phyloP scores from a whole-genome alignment of 2,888 invertebrate species.

The Halictus quadricinctus region DNA sequence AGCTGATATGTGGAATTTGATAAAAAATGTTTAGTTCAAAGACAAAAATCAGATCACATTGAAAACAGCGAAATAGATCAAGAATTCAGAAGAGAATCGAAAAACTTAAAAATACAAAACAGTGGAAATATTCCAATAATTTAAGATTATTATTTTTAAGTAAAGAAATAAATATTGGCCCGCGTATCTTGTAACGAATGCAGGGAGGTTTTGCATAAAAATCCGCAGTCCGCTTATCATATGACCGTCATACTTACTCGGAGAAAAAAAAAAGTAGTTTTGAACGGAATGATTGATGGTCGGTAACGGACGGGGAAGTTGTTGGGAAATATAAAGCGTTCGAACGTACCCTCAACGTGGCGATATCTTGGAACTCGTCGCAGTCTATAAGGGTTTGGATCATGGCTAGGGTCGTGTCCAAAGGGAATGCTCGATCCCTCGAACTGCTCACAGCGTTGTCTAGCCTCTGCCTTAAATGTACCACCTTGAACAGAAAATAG shows the following conservation, averaged over 20 bases:
- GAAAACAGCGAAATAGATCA: no score
- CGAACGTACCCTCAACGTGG: conserved; percentile 87
- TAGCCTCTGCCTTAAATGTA: conserved; percentile 93
- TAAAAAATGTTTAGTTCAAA: no score
- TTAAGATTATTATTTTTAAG: no score
- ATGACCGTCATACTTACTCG: not conserved
- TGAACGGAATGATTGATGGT: not conserved
- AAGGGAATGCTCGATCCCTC: conserved; percentile 91
- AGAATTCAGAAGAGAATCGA: no score
- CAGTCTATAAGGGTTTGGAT: conserved; percentile 97
- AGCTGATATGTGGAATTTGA: no score
- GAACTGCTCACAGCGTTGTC: conserved; percentile 95
- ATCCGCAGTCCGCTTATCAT: not conserved
- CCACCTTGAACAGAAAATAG: conserved; percentile 83
- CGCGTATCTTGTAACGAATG: no score
- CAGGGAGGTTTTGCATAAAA: not conserved
- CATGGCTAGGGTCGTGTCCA: conserved; percentile 93
- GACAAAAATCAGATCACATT: no score
- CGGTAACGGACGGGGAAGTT: not conserved
- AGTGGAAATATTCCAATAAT: no score
- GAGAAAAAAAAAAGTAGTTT: not conserved
- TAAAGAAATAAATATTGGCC: no score
- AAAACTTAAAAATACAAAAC: no score
- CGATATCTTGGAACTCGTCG: conserved; percentile 98
- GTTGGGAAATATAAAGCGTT: not conserved